Evolutionary conservation across 53 echinoderm and acorn worm genomes (phyloP).

Genomic region (Luidia sarsii): DNA sequence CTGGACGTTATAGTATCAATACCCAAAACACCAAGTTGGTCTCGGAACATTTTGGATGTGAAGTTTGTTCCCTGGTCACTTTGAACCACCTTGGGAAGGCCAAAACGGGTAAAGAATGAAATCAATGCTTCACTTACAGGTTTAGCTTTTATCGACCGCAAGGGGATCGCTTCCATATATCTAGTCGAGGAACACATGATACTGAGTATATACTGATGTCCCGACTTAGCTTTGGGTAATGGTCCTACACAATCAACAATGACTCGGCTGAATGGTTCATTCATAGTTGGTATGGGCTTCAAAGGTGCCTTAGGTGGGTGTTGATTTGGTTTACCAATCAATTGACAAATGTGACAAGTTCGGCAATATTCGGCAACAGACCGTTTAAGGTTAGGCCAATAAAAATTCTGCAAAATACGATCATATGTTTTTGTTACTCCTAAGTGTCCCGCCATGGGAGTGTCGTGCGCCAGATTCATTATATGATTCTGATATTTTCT

Average conservation of each 20-base stretch:
- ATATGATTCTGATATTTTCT: conserved; percentile 30
- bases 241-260: conserved; percentile 79
- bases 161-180: conserved; percentile 73
- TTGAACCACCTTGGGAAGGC: conserved; percentile 60
- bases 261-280: conserved; percentile 68
- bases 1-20: conserved; percentile 6
- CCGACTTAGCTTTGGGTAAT: conserved; percentile 63
- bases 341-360: conserved; percentile 72
- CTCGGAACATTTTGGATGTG: conserved; percentile 25
- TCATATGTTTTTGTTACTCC: conserved; percentile 62
- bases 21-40: conserved; percentile 14
- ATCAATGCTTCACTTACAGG: conserved; percentile 58
- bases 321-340: conserved; percentile 65
- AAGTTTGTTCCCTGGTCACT: conserved; percentile 58
- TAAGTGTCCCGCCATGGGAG: conserved; percentile 63
- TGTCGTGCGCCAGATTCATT: conserved; percentile 63
- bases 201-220: conserved; percentile 67
- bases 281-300: conserved; percentile 63
- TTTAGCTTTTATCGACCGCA: conserved; percentile 61
- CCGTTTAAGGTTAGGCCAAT: conserved; percentile 57
- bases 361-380: conserved; percentile 63
- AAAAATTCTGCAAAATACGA: conserved; percentile 65
- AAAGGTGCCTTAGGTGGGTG: conserved; percentile 38
- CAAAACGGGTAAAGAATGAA: conserved; percentile 69
- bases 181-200: conserved; percentile 72